Evolutionary conservation across 2,797 vertebrate genomes (phyloP).

Genomic region (Scolopax rusticola): DNA sequence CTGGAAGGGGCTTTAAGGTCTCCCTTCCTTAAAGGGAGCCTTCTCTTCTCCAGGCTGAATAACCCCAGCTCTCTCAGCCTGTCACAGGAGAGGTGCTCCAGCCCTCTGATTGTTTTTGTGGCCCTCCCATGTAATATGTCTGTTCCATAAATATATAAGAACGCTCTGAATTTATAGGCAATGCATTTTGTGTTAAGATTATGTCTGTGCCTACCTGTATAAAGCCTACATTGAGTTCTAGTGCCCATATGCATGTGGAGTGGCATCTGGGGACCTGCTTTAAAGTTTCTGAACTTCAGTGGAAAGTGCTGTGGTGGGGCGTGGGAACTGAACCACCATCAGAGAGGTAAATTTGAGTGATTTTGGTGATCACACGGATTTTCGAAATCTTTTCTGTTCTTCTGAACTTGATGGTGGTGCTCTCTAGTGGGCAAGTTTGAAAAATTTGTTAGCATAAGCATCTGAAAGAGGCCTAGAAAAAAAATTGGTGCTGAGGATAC

Average conservation of each 20-base stretch:
- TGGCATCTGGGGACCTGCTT: neutral
- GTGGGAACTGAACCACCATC: neutral
- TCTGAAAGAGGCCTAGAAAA: neutral
- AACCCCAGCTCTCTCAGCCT: no score
- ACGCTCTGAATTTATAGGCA: neutral
- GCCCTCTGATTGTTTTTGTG: no score
- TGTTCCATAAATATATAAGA: neutral
- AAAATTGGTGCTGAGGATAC: neutral
- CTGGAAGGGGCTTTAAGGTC: no score
- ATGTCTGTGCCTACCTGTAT: neutral
- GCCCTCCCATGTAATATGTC: neutral
- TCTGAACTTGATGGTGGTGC: neutral
- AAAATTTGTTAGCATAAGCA: accelerated
- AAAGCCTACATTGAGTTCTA: neutral
- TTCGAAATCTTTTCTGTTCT: neutral
- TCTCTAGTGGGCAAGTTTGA: neutral
- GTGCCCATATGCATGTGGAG: accelerated
- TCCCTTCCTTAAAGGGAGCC: no score
- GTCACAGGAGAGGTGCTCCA: no score
- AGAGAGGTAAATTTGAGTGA: neutral
- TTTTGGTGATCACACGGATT: neutral
- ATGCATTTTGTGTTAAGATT: neutral
- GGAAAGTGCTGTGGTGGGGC: neutral
- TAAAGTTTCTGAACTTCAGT: neutral
- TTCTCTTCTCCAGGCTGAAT: no score